Percentiles rank a stretch among this genome's conserved stretches.
Evolutionary conservation across 2,797 vertebrate genomes (phyloP).

Genomic region (Garrulus glandarius): DNA sequence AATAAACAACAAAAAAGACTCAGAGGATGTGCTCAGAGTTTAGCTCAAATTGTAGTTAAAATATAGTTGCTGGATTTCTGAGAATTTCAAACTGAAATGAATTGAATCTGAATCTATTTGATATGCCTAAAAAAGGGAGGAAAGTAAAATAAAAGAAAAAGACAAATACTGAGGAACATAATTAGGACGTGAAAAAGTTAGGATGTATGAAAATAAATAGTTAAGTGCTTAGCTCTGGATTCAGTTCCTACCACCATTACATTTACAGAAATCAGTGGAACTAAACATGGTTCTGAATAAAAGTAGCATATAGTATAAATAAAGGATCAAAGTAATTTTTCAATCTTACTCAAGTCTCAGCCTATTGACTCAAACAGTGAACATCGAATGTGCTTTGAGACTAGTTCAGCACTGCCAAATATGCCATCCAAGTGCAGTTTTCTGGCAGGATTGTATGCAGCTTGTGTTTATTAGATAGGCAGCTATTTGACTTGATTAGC

Average conservation of each 20-base stretch:
- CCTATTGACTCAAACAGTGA: not conserved
- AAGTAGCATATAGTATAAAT: not conserved
- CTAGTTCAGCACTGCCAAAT: not conserved
- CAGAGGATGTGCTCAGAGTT: not conserved
- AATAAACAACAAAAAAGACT: not conserved
- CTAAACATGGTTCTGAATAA: not conserved
- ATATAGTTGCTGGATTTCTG: not conserved
- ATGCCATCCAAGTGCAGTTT: not conserved
- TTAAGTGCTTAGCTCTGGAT: not conserved
- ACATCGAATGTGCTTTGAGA: not conserved
- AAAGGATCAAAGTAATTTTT: not conserved
- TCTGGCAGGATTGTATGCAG: constrained; percentile 6
- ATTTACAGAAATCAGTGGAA: not conserved
- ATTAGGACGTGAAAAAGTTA: not conserved
- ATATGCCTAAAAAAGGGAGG: not conserved
- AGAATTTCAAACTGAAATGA: not conserved
- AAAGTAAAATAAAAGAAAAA: not conserved
- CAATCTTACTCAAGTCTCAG: not conserved
- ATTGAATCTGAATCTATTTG: not conserved
- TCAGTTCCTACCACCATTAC: not conserved
- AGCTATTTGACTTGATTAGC: constrained; percentile 44
- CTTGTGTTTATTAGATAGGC: constrained; percentile 43
- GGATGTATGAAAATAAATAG: not conserved
- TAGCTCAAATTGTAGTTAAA: not conserved
- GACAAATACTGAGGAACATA: not conserved